Conservation (phyloP, 2,888 invertebrate species). For the Caenorhabditis sp. region DNA sequence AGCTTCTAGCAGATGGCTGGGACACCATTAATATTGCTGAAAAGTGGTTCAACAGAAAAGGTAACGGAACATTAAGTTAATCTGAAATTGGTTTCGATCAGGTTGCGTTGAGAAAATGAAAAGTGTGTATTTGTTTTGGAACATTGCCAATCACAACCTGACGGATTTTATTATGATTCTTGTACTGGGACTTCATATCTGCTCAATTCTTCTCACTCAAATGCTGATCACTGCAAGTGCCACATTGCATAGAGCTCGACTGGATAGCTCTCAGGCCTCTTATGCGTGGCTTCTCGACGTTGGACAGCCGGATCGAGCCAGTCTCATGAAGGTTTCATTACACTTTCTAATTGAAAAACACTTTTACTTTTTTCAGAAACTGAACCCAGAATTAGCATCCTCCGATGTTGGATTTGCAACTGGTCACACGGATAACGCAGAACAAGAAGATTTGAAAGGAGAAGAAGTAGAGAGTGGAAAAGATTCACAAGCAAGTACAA, state of each 20-base stretch:
- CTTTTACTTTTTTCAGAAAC: conserved; percentile 3
- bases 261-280: conserved; percentile 15
- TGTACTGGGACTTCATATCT: conserved; percentile 43
- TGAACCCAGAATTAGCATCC: conserved; percentile 10
- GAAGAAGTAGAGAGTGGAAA: background rate
- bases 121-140: conserved; percentile 18
- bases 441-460: background rate
- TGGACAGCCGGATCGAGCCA: conserved; percentile 44
- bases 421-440: background rate
- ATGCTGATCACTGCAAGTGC: conserved; percentile 41
- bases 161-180: conserved; percentile 34
- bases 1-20: conserved; percentile 23
- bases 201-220: conserved; percentile 32
- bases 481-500: background rate
- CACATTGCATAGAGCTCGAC: conserved; percentile 5
- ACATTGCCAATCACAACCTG: conserved; percentile 6
- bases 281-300: conserved; percentile 53
- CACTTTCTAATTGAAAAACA: background rate
- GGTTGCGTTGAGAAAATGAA: conserved; percentile 51
- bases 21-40: conserved; percentile 14
- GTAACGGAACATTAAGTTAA: background rate
- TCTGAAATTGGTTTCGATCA: background rate
- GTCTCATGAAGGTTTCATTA: conserved; percentile 21
- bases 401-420: background rate
- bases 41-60: conserved; percentile 45